Base-by-base conservation (phyloP, 1,140 invertebrate species). In the Pomacea maculata region DNA sequence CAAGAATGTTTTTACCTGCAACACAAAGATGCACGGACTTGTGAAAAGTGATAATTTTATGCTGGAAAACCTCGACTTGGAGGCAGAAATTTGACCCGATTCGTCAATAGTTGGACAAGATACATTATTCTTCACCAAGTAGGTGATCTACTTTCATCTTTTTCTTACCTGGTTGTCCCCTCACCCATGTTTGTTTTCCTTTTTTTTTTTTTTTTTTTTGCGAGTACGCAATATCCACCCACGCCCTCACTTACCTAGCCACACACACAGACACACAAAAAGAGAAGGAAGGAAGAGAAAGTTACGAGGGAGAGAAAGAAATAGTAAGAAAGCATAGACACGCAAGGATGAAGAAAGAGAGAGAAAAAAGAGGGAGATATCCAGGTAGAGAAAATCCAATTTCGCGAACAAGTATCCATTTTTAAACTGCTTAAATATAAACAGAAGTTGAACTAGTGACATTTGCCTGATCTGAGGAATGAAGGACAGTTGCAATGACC, bases 1-100 rank as follows among this genome's bases (percentile, higher is more conserved):
- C 21, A 15, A 80, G 70, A 25, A 80, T 19, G 63, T 80, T 80
- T 55, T 80, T 80, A 29, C 71, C 78, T 74, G 68, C n/a, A 78
- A 78, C 29, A 9, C 45, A 19, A 71, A 52, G 8, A 57, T n/a
- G n/a, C 2, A 75, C 11, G 71, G 71, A 25, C 0, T 25, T 25
- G 25, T 25, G 25, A 45, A 54, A 14, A 54, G 8, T 34, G 71
- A 14, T 11, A 54, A 54, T 11, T 34, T 1, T 8, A 54, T 25
- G 25, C 25, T 25, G 71, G 71, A 54, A 12, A 54, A 21, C 34
- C 34, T 34, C 2, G 71, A 21, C 14, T 1, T 34, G 29, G 71
- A 34, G 25, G 54, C 1, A 52, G 29, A 21, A 11, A 73, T 52
- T 4, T 15, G 21, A 34, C 8, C 14, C 8, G 1, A 52, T 34